Conservation (phyloP, 2,888 invertebrate species). For the Caenorhabditis imperialis region DNA sequence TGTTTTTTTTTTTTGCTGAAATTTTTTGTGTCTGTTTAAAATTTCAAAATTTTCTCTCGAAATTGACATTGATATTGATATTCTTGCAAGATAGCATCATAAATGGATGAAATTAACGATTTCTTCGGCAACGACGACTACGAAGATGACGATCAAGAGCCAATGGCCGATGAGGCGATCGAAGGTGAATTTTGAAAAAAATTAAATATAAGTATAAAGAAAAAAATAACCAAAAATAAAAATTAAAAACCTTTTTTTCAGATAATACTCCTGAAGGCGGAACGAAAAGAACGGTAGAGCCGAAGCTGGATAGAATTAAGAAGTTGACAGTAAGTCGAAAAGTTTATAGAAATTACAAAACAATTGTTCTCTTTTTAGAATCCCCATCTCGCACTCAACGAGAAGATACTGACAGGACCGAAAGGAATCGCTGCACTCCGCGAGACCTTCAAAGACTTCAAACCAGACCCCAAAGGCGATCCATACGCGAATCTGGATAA, state of each 20-base stretch:
- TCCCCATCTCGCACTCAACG: conserved; percentile 56
- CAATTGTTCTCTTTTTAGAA: conserved; percentile 28
- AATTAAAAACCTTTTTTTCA: no score
- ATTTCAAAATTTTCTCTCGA: no score
- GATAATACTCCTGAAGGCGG: conserved; percentile 20
- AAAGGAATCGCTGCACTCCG: conserved; percentile 55
- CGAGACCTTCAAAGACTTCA: conserved; percentile 52
- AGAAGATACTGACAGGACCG: conserved; percentile 49
- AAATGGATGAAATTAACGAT: conserved; percentile 58
- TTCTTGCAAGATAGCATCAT: neutral
- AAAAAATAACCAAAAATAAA: no score
- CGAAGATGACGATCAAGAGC: conserved; percentile 48
- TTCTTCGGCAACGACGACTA: conserved; percentile 64
- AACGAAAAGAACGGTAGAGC: conserved; percentile 2
- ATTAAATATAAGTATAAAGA: no score
- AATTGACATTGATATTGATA: neutral
- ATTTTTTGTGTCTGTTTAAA: neutral
- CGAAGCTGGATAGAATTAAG: conserved; percentile 25
- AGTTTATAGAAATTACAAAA: conserved; percentile 8
- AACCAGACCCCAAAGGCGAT: conserved; percentile 54
- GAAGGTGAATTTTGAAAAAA: conserved; percentile 44
- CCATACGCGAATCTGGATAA: conserved; percentile 61
- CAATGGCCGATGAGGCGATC: conserved; percentile 53
- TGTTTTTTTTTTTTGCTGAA: no score
- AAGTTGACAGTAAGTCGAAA: conserved; percentile 21